Base-by-base conservation (phyloP, 2,113 vertebrate species). In the Candoia aspera region DNA sequence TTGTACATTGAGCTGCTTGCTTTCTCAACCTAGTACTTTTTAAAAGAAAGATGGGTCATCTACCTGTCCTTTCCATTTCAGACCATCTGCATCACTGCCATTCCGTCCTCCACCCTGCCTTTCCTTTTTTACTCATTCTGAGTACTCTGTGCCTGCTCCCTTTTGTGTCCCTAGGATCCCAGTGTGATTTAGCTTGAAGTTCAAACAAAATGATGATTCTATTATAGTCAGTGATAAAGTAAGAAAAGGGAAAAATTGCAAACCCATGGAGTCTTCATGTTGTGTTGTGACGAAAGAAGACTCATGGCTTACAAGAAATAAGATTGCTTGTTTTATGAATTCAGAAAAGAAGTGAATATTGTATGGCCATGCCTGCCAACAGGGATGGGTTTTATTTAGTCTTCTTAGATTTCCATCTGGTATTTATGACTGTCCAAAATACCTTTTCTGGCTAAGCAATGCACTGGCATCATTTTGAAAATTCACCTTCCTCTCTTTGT, bases 341-440 rank as follows among this genome's bases (percentile, higher is more conserved):
- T 53, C 79, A 53, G 0, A 0, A 84, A 90, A 62, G 37, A 73
- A 94, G 90, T 90, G 1, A 89, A 93, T 55, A 54, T 87, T 79
- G 0, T 53, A 58, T 0, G 0, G 0, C 58, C 91, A 42, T 8
- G 24, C 0, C 89, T 83, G 24, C 49, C 8, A 89, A 87, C 1
- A 9, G 21, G 79, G 1, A 94, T 53, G 3, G 4, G 24, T 90
- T 89, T 89, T 91, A 68, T 85, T 92, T 60, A 90, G 2, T 12
- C 88, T 94, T 87, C 0, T 94, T 10, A 55, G 0, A 23, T 64
- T 91, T 88, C 13, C 9, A 92, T 87, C 6, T 53, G 84, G 2
- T 88, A 87, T 59, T 91, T 90, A 6, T 92, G 89, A 91, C 91
- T 92, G 93, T 90, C 84, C 37, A 84, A 17, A 37, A 26, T 88